Percentiles rank a stretch among this genome's conserved stretches.
Evolutionary conservation across 2,797 vertebrate genomes (phyloP).

Genomic region (Peromyscus nudipes): DNA sequence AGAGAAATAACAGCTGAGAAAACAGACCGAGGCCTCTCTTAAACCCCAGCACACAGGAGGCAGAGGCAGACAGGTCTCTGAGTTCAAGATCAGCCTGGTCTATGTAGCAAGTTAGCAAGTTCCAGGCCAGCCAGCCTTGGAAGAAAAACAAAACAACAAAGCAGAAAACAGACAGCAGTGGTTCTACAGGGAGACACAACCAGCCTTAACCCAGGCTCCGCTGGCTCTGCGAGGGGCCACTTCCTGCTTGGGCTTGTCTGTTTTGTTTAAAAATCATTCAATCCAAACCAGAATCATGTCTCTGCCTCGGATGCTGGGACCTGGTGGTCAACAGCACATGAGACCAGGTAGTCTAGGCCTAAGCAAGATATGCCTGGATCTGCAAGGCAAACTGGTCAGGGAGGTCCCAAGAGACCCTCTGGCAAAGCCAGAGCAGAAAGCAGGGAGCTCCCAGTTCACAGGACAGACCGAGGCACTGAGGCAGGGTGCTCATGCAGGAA

Average conservation of each 20-base stretch:
- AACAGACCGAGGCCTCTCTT: neutral
- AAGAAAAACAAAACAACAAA: neutral
- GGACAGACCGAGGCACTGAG: neutral
- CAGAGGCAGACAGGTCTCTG: neutral
- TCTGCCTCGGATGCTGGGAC: neutral
- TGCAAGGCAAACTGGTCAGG: neutral
- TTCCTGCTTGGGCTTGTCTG: neutral
- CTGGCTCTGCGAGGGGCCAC: neutral
- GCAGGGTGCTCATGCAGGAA: neutral
- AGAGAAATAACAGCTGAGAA: neutral
- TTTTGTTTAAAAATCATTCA: neutral
- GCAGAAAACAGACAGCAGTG: neutral
- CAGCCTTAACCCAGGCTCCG: neutral
- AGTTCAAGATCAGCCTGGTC: neutral
- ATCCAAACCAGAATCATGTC: neutral
- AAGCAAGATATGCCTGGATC: neutral
- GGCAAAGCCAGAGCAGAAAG: neutral
- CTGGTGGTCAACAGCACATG: neutral
- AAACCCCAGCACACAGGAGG: neutral
- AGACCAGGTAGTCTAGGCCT: neutral
- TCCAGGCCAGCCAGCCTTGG: neutral
- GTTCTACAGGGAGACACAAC: neutral
- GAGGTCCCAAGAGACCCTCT: neutral
- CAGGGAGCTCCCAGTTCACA: too few relatives aligned
- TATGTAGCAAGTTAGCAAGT: neutral